Percentiles rank a stretch among this genome's conserved stretches.
Evolutionary conservation across 30 jellyfish, hydroid and myxozoan genomes (phyloP).

Genomic region (Turritopsis dohrnii): DNA sequence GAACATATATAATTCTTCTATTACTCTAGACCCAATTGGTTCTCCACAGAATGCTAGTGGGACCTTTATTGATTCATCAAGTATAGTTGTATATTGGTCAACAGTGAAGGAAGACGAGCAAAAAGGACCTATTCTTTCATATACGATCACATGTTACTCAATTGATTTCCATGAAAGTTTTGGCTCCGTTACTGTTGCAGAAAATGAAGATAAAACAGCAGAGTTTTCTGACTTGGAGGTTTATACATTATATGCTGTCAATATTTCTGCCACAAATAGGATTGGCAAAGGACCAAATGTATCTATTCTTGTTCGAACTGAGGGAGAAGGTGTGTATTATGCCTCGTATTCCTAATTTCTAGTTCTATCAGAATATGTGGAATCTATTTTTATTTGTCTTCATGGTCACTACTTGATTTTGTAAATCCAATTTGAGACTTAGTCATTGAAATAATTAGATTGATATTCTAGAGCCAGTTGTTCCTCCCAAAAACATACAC

Average conservation of each 20-base stretch:
- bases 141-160: not conserved
- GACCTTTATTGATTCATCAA: not conserved
- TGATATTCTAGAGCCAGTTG: not conserved
- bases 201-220: not conserved
- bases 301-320: conserved; percentile 9
- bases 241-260: not conserved
- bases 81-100: not conserved
- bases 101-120: not conserved
- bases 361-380: too few relatives aligned
- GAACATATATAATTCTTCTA: too few relatives aligned
- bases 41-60: not conserved
- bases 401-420: too few relatives aligned
- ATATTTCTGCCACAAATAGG: not conserved
- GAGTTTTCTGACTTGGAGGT: not conserved
- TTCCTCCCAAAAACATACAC: conserved; percentile 1
- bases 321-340: not conserved
- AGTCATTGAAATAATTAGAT: too few relatives aligned
- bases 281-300: not conserved
- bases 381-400: too few relatives aligned
- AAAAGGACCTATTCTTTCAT: not conserved
- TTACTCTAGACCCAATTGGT: conserved; percentile 2
- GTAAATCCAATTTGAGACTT: too few relatives aligned
- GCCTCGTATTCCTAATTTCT: too few relatives aligned
- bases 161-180: not conserved
- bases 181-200: not conserved